Evolutionary conservation across 2,113 vertebrate species (phyloP).

Genomic region (Rhea americana): DNA sequence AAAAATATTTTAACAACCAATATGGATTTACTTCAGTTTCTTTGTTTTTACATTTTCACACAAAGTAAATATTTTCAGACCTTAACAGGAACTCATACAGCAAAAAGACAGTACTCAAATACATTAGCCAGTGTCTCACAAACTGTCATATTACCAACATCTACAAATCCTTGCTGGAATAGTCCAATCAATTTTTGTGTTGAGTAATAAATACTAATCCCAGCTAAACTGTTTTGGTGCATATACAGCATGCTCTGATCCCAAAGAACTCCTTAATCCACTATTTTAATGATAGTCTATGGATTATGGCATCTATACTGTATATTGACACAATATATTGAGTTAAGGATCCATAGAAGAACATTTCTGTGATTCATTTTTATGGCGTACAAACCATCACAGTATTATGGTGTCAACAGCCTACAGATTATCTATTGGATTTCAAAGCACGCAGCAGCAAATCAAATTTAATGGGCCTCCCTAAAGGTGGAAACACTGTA

Average conservation of each 20-base stretch:
- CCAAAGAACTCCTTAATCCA: conserved; percentile 59
- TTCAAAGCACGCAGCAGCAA: background rate
- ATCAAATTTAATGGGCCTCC: background rate
- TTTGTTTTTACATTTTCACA: background rate
- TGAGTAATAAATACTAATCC: conserved; percentile 54
- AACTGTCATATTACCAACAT: background rate
- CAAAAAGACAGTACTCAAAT: background rate
- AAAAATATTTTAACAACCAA: background rate
- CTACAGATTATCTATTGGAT: conserved; percentile 37
- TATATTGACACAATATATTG: background rate
- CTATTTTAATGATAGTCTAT: conserved; percentile 52
- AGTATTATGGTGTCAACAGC: conserved; percentile 2
- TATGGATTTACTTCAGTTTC: background rate
- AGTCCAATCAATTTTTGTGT: conserved; percentile 19
- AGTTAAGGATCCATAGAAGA: conserved; percentile 19
- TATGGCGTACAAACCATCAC: background rate
- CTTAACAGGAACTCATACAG: background rate
- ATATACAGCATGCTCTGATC: conserved; percentile 34
- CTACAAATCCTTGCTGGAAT: background rate
- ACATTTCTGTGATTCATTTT: conserved; percentile 19
- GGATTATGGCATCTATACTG: conserved; percentile 61
- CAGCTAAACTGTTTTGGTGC: conserved; percentile 52
- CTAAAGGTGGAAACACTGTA: background rate
- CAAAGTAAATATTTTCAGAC: background rate
- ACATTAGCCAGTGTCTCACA: background rate